Evolutionary conservation across 2,888 invertebrate genomes (phyloP), one percentile per base, ranked within the genome.

Genomic region (Capitulum mitella): DNA sequence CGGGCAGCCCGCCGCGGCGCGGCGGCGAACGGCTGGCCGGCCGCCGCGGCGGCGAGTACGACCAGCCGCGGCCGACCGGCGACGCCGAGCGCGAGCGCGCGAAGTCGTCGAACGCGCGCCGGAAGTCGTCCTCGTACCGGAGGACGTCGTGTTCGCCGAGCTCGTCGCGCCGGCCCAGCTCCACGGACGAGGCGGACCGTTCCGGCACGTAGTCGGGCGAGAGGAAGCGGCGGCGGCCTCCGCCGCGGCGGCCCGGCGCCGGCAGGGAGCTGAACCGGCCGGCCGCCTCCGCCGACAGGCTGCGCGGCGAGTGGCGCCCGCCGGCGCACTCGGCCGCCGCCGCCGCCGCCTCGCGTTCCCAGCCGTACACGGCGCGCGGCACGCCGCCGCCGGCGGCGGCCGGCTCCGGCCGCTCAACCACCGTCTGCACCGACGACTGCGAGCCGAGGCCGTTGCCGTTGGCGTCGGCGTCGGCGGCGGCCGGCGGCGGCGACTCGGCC

Each of bases 341-440:
- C 26, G 37, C 70, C 34, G 29, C 26, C 1, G 37, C 70, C 8
- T 37, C 37, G 1, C 70, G 32, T 10, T 70, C 70, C 70, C 70
- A 70, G 1, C 22, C 1, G 26, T 70, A 70, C 6, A 70, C 70
- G 22, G 70, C 70, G 3, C 34, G 64, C 14, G 70, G 37, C 22
- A 37, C 70, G 6, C 3, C 70, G 16, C 16, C 37, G 5, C 19
- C 22, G 92, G 92, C 82, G 90, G 90, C 0, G 92, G 91, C 22
- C 58, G 14, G 79, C 78, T 46, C 80, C 80, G 58, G 80, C 79
- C 37, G 77, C 79, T 77, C 81, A 78, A n/a, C 81, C 61, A 54
- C 80, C 78, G 3, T 79, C 79, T 14, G 78, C 26, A 46, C 46
- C 26, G 75, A 75, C 3, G 54, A 54, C 22, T 85, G 81, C 79